These are phyloP conservation scores for Spongilla lacustris DNA, from an alignment of 37 sponge, comb jelly and placozoan species.

Conservation along the genomic window DNA sequence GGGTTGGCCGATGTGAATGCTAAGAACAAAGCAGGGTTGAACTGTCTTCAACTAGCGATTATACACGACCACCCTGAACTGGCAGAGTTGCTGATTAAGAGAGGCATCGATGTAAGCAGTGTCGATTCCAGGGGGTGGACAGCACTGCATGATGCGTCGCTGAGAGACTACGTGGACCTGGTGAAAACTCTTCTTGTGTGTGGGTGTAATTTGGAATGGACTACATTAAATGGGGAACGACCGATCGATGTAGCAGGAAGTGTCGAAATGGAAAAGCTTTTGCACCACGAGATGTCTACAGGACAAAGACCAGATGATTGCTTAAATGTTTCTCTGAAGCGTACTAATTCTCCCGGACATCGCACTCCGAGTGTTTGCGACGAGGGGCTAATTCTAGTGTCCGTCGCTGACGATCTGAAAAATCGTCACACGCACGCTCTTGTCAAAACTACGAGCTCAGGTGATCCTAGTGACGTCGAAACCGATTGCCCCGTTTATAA, in stretches of 20 bases:
- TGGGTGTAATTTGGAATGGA: slow-evolving; percentile 35
- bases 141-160: slow-evolving; percentile 76
- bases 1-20: slow-evolving; percentile 40
- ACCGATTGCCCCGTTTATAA: not conserved
- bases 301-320: not conserved
- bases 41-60: slow-evolving; percentile 67
- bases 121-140: slow-evolving; percentile 67
- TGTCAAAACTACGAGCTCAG: not conserved
- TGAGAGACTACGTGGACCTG: slow-evolving; percentile 23
- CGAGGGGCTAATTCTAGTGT: not conserved
- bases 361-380: not conserved
- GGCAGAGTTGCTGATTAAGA: slow-evolving; percentile 63
- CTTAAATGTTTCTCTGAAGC: not conserved
- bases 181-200: slow-evolving; percentile 46
- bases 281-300: slow-evolving; percentile 48
- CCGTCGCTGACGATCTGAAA: not conserved
- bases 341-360: not conserved
- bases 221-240: slow-evolving; percentile 40
- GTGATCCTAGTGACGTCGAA: not conserved
- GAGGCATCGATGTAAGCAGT: slow-evolving; percentile 46
- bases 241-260: slow-evolving; percentile 72
- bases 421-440: not conserved
- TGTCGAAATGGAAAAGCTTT: slow-evolving; percentile 40
- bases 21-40: slow-evolving; percentile 48
- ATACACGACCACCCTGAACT: slow-evolving; percentile 39